A percentile compares a stretch with the other conserved stretches of the same genome.
These are phyloP conservation scores for Druon quercuslanigerum DNA, from an alignment of 1,140 invertebrate genomes.

Conservation along the genomic window DNA sequence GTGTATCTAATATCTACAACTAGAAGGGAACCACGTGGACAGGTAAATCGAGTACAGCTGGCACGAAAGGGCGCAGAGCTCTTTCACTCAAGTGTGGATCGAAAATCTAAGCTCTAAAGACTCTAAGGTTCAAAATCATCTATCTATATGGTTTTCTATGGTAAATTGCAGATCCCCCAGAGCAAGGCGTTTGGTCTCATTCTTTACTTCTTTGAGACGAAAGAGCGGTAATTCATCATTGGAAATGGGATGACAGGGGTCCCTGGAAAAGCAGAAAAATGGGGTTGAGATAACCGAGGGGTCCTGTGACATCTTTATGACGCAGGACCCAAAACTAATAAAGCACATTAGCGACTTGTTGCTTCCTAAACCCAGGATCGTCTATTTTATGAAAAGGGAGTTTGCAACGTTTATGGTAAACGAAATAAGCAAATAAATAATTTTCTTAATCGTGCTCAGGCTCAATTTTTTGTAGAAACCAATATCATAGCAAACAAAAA, in stretches of 20 bases:
- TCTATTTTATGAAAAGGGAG: too few species aligned
- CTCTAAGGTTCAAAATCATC: not conserved
- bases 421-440: too few species aligned
- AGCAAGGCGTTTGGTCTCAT: constrained; percentile 16
- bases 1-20: not conserved
- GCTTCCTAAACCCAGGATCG: not conserved
- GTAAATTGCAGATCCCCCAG: not conserved
- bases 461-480: too few species aligned
- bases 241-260: constrained; percentile 21
- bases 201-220: constrained; percentile 4
- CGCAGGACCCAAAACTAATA: constrained; percentile 19
- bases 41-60: constrained; percentile 7
- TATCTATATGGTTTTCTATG: not conserved
- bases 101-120: constrained; percentile 4
- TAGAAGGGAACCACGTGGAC: not conserved
- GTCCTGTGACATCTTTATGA: constrained; percentile 22
- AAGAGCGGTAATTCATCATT: constrained; percentile 18
- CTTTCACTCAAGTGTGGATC: constrained; percentile 18
- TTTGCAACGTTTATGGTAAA: too few species aligned
- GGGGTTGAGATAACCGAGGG: constrained; percentile 8
- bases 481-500: too few species aligned
- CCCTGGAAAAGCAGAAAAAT: constrained; percentile 17
- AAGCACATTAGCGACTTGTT: constrained; percentile 15
- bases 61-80: not conserved
- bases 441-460: too few species aligned